Percentiles rank a stretch among this genome's conserved stretches.
phyloP scores from a whole-genome alignment of 2,113 vertebrate genomes.

The Antechinus stuartii region DNA sequence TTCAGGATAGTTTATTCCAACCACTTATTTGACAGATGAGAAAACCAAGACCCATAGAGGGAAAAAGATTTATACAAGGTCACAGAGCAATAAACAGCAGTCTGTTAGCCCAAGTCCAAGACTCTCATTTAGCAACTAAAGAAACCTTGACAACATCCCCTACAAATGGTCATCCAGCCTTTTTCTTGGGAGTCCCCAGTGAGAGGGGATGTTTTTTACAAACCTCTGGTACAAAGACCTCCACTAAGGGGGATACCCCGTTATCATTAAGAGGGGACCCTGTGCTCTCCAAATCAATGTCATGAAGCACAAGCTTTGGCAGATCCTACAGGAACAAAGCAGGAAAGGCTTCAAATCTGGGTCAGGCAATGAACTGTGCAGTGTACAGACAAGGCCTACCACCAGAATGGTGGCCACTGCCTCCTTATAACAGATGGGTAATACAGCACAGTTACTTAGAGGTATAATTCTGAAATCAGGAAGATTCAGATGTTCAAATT shows the following conservation, averaged over 20 bases:
- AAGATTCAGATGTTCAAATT: background rate
- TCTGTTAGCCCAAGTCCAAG: background rate
- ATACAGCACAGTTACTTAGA: background rate
- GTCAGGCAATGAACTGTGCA: background rate
- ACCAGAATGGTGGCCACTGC: background rate
- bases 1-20: background rate
- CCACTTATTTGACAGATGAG: background rate
- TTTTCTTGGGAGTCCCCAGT: no score
- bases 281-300: background rate
- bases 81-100: background rate
- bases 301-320: background rate
- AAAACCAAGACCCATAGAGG: background rate
- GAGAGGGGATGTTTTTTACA: background rate
- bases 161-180: no score
- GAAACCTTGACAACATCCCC: background rate
- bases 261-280: background rate
- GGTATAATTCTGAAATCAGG: background rate
- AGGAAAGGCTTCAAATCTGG: background rate
- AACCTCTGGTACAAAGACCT: background rate
- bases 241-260: background rate
- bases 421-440: background rate
- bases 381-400: background rate
- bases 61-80: background rate
- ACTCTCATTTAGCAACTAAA: background rate
- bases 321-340: background rate